Conservation (phyloP, 2,113 vertebrate species). For the Catharus minimus region DNA sequence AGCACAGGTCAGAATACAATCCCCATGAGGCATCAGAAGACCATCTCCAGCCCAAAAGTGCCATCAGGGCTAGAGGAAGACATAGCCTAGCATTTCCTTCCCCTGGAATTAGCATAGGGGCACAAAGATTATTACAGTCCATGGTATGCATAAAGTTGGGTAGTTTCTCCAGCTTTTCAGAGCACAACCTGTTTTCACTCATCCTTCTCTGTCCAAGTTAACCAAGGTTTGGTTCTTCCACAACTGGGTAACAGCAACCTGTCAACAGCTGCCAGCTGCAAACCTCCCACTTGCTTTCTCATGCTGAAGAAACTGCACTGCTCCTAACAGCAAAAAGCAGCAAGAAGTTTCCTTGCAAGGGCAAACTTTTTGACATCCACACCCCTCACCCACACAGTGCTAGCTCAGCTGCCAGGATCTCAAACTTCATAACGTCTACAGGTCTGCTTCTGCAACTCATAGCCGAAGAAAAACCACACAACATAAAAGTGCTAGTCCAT, state of each 20-base stretch:
- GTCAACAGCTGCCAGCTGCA: not conserved
- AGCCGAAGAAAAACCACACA: not conserved
- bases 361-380: not conserved
- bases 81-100: fast-evolving
- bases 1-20: not conserved
- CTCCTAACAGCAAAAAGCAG: not conserved
- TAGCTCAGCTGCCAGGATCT: not conserved
- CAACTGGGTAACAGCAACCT: fast-evolving
- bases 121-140: not conserved
- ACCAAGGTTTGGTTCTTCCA: not conserved
- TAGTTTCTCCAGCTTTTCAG: not conserved
- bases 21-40: fast-evolving
- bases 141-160: too few relatives aligned
- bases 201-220: not conserved
- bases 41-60: not conserved
- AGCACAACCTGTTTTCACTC: not conserved
- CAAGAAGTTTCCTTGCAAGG: not conserved
- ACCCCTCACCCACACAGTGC: fast-evolving
- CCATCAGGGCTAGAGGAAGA: not conserved
- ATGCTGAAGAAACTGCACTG: not conserved
- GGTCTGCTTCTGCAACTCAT: not conserved
- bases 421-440: not conserved
- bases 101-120: fast-evolving
- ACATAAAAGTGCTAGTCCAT: not conserved
- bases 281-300: not conserved